A percentile compares a stretch with the other conserved stretches of the same genome.
Conservation (phyloP, 2,888 invertebrate genomes). For the Drosophila quinaria region DNA sequence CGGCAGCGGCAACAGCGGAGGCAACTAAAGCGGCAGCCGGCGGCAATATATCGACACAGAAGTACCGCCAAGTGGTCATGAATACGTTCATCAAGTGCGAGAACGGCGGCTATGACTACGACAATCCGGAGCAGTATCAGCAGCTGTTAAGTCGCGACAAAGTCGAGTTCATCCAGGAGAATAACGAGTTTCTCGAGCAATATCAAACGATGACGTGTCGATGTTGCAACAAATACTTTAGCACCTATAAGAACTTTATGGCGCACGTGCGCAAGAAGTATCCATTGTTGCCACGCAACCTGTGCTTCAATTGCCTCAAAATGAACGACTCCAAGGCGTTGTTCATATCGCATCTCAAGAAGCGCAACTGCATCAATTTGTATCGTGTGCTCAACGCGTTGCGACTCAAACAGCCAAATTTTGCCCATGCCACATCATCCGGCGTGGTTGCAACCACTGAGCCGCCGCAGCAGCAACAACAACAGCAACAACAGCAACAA, state of each 20-base stretch:
- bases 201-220: conserved; percentile 86
- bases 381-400: conserved; percentile 83
- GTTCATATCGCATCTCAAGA: conserved; percentile 86
- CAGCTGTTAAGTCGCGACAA: conserved; percentile 84
- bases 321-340: conserved; percentile 86
- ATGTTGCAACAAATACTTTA: conserved; percentile 84
- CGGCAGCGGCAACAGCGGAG: conserved; percentile 73
- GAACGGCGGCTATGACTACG: conserved; percentile 84
- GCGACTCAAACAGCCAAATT: conserved; percentile 71
- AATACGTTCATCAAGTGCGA: conserved; percentile 81
- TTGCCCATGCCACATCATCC: conserved; percentile 50
- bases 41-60: conserved; percentile 76
- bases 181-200: conserved; percentile 85
- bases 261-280: conserved; percentile 86
- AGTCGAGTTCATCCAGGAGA: conserved; percentile 84
- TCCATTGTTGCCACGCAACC: conserved; percentile 83
- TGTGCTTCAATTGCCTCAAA: conserved; percentile 85
- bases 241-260: conserved; percentile 86
- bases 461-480: neutral
- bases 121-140: conserved; percentile 85
- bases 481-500: neutral
- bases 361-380: conserved; percentile 85
- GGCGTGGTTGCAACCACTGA: conserved; percentile 12
- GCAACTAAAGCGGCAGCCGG: conserved; percentile 74
- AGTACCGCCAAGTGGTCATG: conserved; percentile 80